These are phyloP conservation scores for Anguilla marmorata DNA, from an alignment of 2,797 vertebrate genomes.

Conservation along the genomic window DNA sequence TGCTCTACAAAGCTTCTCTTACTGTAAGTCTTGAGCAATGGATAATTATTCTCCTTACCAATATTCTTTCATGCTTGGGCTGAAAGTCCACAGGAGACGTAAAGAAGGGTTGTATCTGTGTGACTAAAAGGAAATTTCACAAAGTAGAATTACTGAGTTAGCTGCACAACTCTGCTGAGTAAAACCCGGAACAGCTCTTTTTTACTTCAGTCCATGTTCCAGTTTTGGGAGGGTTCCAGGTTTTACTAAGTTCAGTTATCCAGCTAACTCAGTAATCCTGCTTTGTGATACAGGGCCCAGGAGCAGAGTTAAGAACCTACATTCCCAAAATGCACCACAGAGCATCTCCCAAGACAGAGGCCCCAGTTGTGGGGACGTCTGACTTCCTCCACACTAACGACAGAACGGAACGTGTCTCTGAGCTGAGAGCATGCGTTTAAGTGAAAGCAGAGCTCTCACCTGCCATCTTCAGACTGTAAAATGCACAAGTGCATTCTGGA, in stretches of 20 bases:
- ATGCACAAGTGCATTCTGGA: not conserved
- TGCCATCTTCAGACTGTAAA: no score
- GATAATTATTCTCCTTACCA: not conserved
- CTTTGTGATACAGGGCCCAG: not conserved
- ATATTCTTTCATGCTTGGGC: not conserved
- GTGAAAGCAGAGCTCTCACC: not conserved
- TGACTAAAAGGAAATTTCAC: not conserved
- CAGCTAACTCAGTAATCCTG: no score
- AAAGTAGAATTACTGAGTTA: no score
- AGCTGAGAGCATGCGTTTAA: not conserved
- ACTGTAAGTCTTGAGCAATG: not conserved
- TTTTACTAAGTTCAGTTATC: no score
- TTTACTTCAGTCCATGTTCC: no score
- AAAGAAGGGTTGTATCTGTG: not conserved
- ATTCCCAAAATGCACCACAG: not conserved
- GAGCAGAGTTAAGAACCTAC: not conserved
- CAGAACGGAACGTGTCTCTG: not conserved
- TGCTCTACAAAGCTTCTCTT: constrained; percentile 54
- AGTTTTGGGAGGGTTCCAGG: no score
- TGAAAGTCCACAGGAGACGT: not conserved
- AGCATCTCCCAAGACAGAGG: not conserved
- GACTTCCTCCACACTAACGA: not conserved
- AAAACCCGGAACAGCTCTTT: no score
- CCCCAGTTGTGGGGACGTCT: not conserved
- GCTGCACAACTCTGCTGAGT: no score